phyloP scores from a whole-genome alignment of 1,140 invertebrate genomes.

The Diachasmimorpha longicaudata region DNA sequence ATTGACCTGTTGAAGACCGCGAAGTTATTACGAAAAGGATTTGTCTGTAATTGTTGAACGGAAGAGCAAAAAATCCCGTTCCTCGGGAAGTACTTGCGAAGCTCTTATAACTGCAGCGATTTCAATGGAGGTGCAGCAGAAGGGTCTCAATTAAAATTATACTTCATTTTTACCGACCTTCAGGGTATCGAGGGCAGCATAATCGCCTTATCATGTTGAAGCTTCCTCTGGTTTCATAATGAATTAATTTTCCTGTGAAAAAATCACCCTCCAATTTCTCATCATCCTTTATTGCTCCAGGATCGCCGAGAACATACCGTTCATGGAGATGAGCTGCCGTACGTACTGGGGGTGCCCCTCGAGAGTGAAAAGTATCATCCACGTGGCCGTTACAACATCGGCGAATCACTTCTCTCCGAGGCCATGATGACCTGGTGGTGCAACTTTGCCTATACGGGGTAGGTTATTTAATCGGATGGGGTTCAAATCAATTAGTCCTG shows the following conservation, averaged over 20 bases:
- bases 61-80: neutral
- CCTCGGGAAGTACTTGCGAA: neutral
- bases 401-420: constrained; percentile 81
- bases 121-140: neutral
- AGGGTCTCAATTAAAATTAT: neutral
- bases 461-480: constrained; percentile 41
- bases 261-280: no score
- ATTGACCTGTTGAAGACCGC: no score
- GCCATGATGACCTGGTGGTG: constrained; percentile 86
- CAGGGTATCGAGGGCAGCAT: no score
- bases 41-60: neutral
- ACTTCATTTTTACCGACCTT: no score
- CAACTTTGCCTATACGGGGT: constrained; percentile 89
- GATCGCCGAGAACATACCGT: constrained; percentile 59
- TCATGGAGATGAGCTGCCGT: constrained; percentile 90
- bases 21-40: neutral
- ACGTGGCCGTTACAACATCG: constrained; percentile 72
- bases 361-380: constrained; percentile 77
- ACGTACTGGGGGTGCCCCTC: constrained; percentile 89
- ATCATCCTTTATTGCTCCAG: neutral
- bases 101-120: neutral
- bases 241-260: no score
- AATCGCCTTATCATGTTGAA: no score
- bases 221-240: no score
- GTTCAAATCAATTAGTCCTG: neutral